phyloP scores from a whole-genome alignment of 2,113 vertebrate genomes.

The Toxotes chatareus region DNA sequence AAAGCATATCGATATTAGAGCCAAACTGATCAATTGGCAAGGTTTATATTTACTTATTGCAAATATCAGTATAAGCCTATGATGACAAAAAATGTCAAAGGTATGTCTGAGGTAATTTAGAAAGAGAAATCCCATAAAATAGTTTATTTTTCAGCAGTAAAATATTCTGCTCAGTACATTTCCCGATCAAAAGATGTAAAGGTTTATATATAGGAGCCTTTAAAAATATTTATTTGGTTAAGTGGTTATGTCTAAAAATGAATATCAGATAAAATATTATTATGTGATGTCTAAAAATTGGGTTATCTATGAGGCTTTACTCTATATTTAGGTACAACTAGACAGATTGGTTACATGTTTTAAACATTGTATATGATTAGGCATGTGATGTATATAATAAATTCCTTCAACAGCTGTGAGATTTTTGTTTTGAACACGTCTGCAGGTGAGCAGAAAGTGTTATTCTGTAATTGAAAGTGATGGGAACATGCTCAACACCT shows the following conservation, averaged over 20 bases:
- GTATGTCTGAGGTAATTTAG: not conserved
- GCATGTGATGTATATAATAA: not conserved
- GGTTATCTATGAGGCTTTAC: too few relatives aligned
- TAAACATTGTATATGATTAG: not conserved
- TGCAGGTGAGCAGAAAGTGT: conserved; percentile 66
- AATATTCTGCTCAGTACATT: not conserved
- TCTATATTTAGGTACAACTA: too few relatives aligned
- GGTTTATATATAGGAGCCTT: too few relatives aligned
- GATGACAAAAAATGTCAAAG: not conserved
- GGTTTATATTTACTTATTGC: not conserved
- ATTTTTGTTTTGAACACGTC: conserved; percentile 42
- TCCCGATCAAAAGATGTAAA: too few relatives aligned
- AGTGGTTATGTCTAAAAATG: too few relatives aligned
- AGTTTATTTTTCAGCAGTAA: not conserved
- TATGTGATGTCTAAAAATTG: too few relatives aligned
- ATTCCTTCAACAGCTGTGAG: conserved; percentile 10
- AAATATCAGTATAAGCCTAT: not conserved
- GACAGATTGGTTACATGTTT: not conserved
- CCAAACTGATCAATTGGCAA: not conserved
- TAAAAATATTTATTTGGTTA: too few relatives aligned
- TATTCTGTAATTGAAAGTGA: conserved; percentile 63
- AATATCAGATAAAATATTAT: too few relatives aligned
- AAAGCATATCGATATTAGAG: not conserved
- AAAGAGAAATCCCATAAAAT: not conserved
- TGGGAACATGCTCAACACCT: conserved; percentile 66